Conservation (phyloP, 2,113 vertebrate genomes). For the Dipodomys stephensi region DNA sequence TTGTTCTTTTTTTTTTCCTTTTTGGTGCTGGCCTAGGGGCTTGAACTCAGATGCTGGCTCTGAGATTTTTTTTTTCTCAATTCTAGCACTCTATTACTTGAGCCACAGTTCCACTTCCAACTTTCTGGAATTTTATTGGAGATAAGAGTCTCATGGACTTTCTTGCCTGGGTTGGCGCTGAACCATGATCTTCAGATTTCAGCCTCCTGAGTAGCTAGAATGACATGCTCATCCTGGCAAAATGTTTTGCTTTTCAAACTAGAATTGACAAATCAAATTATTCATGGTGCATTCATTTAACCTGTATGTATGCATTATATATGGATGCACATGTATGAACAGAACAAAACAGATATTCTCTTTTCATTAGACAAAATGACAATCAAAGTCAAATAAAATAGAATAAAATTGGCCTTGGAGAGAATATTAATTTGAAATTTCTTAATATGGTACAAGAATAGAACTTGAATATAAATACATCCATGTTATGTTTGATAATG, state of each 20-base stretch:
- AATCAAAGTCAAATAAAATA: neutral
- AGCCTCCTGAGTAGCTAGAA: too few relatives aligned
- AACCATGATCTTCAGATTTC: too few relatives aligned
- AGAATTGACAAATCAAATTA: neutral
- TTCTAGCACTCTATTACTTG: too few relatives aligned
- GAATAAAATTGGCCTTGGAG: neutral
- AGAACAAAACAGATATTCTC: neutral
- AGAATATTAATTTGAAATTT: slow-evolving; percentile 39
- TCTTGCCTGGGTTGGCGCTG: too few relatives aligned
- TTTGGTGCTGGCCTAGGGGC: too few relatives aligned
- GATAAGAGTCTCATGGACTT: too few relatives aligned
- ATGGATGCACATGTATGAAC: neutral
- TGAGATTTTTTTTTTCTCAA: too few relatives aligned
- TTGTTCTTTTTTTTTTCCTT: too few relatives aligned
- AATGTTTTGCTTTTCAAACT: slow-evolving; percentile 26
- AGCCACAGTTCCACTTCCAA: too few relatives aligned
- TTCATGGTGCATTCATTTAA: neutral
- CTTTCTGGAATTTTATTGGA: too few relatives aligned
- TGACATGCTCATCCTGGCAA: neutral
- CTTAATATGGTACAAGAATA: neutral
- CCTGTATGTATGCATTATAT: neutral
- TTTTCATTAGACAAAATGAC: neutral
- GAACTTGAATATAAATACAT: neutral
- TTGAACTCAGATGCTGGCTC: too few relatives aligned
- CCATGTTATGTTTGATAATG: neutral